A percentile compares a stretch with the other conserved stretches of the same genome.
Evolutionary conservation across 2,888 invertebrate genomes (phyloP).

Genomic region (Diabrotica balteata): DNA sequence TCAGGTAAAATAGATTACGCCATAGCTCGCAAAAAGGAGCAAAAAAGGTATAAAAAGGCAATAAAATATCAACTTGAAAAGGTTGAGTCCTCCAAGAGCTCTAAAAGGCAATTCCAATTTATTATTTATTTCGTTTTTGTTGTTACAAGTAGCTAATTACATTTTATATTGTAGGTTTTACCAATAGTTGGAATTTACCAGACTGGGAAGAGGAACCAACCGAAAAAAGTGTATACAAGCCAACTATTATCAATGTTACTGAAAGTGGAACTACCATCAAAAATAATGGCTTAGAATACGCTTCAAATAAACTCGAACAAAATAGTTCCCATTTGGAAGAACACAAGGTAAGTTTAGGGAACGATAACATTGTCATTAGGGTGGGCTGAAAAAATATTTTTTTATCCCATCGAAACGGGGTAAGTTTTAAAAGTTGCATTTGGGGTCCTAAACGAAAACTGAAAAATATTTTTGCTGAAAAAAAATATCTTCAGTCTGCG

Average conservation of each 20-base stretch:
- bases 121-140: not conserved
- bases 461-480: no score
- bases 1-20: no score
- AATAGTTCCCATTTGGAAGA: constrained; percentile 52
- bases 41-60: no score
- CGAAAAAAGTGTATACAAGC: constrained; percentile 67
- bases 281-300: constrained; percentile 60
- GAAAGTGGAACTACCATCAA: constrained; percentile 77
- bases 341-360: constrained; percentile 33
- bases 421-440: no score
- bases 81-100: no score
- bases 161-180: constrained; percentile 15
- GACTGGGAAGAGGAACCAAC: constrained; percentile 70
- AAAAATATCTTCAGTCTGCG: no score
- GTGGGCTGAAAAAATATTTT: no score
- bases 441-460: no score
- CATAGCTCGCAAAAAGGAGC: no score
- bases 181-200: constrained; percentile 54
- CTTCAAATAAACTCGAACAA: constrained; percentile 37
- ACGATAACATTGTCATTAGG: not conserved
- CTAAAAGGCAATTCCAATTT: no score
- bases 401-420: no score
- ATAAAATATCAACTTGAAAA: no score
- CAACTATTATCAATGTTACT: constrained; percentile 76
- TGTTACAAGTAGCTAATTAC: not conserved